Evolutionary conservation across 2,888 invertebrate genomes (phyloP).

Genomic region (Allacma fusca): DNA sequence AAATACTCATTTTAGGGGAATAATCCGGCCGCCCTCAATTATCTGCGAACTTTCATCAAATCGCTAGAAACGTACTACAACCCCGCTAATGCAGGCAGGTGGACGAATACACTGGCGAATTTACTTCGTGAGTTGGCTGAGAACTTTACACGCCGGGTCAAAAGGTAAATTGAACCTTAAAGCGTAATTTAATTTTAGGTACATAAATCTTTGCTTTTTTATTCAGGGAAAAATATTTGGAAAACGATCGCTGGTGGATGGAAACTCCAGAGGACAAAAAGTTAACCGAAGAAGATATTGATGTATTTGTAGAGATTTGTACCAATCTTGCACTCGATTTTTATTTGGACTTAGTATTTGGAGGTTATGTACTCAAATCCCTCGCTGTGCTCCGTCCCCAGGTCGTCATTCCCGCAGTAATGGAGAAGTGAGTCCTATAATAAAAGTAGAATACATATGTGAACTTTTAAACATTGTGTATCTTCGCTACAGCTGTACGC

Average conservation of each 20-base stretch:
- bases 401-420: constrained; percentile 80
- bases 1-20: constrained; percentile 68
- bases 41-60: constrained; percentile 81
- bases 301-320: constrained; percentile 74
- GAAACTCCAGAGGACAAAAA: constrained; percentile 74
- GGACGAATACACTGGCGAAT: constrained; percentile 75
- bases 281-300: constrained; percentile 81
- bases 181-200: not conserved
- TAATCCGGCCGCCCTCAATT: constrained; percentile 73
- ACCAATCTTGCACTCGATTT: constrained; percentile 58
- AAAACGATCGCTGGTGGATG: constrained; percentile 73
- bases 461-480: too few relatives aligned
- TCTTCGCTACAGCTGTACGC: too few relatives aligned
- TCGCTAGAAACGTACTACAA: constrained; percentile 87
- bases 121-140: constrained; percentile 74
- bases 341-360: constrained; percentile 57
- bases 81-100: constrained; percentile 85
- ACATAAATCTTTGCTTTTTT: not conserved
- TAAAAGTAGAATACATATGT: too few relatives aligned
- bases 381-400: constrained; percentile 82
- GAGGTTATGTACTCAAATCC: constrained; percentile 69
- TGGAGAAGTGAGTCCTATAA: constrained; percentile 72
- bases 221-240: constrained; percentile 71
- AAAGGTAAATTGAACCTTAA: constrained; percentile 63
- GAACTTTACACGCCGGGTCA: constrained; percentile 72